Base-by-base conservation (phyloP, 1,140 invertebrate species). In the Bombus waltoni region DNA sequence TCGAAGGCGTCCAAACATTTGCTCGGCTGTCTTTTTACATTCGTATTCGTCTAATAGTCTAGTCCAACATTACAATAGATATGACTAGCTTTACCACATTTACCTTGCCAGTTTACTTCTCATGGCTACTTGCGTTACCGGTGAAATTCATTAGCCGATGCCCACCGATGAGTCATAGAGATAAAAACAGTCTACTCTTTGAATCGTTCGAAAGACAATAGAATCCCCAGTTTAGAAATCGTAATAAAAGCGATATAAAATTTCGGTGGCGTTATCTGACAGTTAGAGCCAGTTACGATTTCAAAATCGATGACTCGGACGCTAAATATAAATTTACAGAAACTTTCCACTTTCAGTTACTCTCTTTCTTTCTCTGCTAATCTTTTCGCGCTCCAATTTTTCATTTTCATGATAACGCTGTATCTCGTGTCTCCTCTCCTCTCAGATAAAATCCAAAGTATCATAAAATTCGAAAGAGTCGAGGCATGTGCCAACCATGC, bases 311-410 rank as follows among this genome's bases (percentile, higher is more conserved):
- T 74, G 71, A 74, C 57, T 62, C 80, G n/a, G 28, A 62, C 5
- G n/a, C 8, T 82, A 74, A 38, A 65, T 82, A 74, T 74, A 82
- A 5, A 68, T 25, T 28, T 10, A 38, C 9, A 18, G n/a, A 76
- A 76, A 53, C 9, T 53, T 75, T 66, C 59, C 72, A 32, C 59
- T 38, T 65, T 59, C 38, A n/a, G 57, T 1, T 11, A 9, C 11
- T 38, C 11, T 57, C 13, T 57, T 47, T 42, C 10, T 25, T 38
- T 25, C 13, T 22, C 44, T 11, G 28, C 3, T 38, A 35, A 32
- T 25, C 44, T 47, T n/a, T 44, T 44, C n/a, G 5, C 42, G 38
- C 10, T 25, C 11, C 22, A 38, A 40, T 40, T n/a, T 40, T n/a
- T 44, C 10, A 59, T 22, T 76, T 53, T 40, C 47, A 1, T 2